Evolutionary conservation across 2,888 invertebrate species (phyloP), one percentile per base, ranked within the genome.

Genomic region (Arenicola marina): DNA sequence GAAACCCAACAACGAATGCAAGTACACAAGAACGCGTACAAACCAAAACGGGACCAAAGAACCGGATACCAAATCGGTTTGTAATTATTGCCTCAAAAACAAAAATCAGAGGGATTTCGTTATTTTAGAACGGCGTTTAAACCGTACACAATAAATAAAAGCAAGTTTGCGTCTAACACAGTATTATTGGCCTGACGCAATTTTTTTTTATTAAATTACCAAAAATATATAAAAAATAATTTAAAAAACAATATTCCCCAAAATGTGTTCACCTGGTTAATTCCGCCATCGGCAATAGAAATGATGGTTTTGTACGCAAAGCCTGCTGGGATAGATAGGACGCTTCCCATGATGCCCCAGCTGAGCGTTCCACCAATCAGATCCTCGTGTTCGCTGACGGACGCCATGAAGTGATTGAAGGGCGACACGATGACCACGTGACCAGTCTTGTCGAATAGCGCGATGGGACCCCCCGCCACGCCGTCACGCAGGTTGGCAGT

Each of bases 271-370:
- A n/a, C n/a, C 24, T 15, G 15, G 29, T 53, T 53, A 11, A 53
- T 53, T 7, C 53, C 53, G 26, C 11, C 11, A 7, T 7, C 4
- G 4, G 28, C 7, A 11, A 28, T 11, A 53, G 18, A 53, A 4
- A 24, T 28, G 15, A 29, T 28, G 11, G 21, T 53, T 21, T 24
- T 7, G 11, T 7, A 7, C 11, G 11, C 7, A 31, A 11, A 53
- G 29, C 21, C 11, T 0, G 63, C 54, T 26, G 74, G 75, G 51
- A 75, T 64, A 1, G 38, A 15, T 43, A 45, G 54, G n/a, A 66
- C 62, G 55, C 68, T 69, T 61, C 73, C 73, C 73, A 72, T 72
- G 34, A 73, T 68, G 32, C 73, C 73, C 45, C 70, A 70, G 51
- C 69, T 68, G 48, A 66, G 61, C 21, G 56, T 61, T 4, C 68